Evolutionary conservation across 2,888 invertebrate species (phyloP).

Genomic region (Mimumesa dahlbomi): DNA sequence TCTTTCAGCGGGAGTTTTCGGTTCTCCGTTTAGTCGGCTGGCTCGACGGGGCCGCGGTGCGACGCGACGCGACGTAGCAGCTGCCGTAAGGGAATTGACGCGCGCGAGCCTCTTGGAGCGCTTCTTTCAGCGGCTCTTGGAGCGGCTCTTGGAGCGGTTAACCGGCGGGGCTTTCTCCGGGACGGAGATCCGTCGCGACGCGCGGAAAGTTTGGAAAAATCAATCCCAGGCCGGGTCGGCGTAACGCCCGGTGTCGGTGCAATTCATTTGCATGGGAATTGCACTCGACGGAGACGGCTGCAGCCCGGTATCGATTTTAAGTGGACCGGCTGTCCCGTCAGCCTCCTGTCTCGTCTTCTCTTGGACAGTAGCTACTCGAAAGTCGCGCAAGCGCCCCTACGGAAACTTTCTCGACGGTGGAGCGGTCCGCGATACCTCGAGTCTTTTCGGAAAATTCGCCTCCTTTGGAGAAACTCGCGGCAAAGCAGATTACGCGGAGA

Average conservation of each 20-base stretch:
- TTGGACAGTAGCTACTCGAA: conserved; percentile 76
- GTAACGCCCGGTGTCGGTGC: conserved; percentile 69
- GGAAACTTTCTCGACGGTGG: conserved; percentile 53
- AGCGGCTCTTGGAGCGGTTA: conserved; percentile 5
- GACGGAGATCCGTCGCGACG: conserved; percentile 1
- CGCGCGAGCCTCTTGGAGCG: neutral
- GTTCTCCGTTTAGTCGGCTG: neutral
- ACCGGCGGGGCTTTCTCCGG: conserved; percentile 1
- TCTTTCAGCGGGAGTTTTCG: neutral
- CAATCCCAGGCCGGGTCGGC: conserved; percentile 60
- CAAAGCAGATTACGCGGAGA: no score
- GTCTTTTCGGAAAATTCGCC: neutral
- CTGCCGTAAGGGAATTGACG: conserved; percentile 41
- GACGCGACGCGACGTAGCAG: conserved; percentile 54
- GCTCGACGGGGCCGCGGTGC: conserved; percentile 15
- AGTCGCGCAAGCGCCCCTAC: conserved; percentile 74
- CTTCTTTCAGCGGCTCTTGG: neutral
- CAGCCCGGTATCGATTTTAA: conserved; percentile 79
- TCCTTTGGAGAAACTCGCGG: no score
- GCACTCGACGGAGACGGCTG: conserved; percentile 75
- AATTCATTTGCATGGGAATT: conserved; percentile 80
- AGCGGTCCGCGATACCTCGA: conserved; percentile 28
- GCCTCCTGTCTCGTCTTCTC: conserved; percentile 77
- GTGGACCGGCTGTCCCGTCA: conserved; percentile 79
- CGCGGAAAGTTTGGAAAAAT: conserved; percentile 65